Conservation (phyloP, 2,888 invertebrate species). For the Anticlea derivata region DNA sequence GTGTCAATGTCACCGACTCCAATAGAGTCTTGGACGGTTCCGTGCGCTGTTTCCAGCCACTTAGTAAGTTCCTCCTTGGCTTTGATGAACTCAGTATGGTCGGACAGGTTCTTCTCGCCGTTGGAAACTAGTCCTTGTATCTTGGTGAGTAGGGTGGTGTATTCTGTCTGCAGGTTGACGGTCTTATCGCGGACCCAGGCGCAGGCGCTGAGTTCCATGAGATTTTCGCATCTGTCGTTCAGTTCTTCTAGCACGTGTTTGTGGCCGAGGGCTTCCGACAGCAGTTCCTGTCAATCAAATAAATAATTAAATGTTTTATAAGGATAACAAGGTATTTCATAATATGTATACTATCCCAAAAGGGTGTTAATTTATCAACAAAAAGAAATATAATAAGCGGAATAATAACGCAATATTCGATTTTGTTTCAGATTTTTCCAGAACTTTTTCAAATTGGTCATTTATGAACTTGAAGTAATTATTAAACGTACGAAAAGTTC, state of each 20-base stretch:
- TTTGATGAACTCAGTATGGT: slow-evolving; percentile 95
- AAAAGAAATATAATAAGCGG: no score
- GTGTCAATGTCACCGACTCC: slow-evolving; percentile 91
- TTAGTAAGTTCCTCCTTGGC: slow-evolving; percentile 92
- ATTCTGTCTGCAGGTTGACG: slow-evolving; percentile 91
- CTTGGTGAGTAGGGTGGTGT: slow-evolving; percentile 90
- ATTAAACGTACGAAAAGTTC: no score
- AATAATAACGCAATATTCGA: no score
- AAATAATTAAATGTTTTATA: no score
- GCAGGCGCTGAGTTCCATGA: slow-evolving; percentile 94
- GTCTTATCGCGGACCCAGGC: slow-evolving; percentile 94
- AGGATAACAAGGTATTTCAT: no score
- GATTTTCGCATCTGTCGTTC: slow-evolving; percentile 92
- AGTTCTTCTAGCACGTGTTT: slow-evolving; percentile 92
- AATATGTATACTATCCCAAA: no score
- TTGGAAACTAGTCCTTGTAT: slow-evolving; percentile 92
- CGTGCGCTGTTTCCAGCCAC: slow-evolving; percentile 93
- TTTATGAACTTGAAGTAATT: no score
- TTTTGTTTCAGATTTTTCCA: no score
- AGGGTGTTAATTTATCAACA: no score
- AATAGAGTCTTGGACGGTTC: slow-evolving; percentile 91
- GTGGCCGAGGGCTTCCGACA: slow-evolving; percentile 89
- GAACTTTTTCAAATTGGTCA: no score
- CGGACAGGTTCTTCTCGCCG: slow-evolving; percentile 94
- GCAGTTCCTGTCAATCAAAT: slow-evolving; percentile 80